A percentile compares a stretch with the other conserved stretches of the same genome.
These are phyloP conservation scores for Melipona bicolor DNA, from an alignment of 2,888 invertebrate species.

Conservation along the genomic window DNA sequence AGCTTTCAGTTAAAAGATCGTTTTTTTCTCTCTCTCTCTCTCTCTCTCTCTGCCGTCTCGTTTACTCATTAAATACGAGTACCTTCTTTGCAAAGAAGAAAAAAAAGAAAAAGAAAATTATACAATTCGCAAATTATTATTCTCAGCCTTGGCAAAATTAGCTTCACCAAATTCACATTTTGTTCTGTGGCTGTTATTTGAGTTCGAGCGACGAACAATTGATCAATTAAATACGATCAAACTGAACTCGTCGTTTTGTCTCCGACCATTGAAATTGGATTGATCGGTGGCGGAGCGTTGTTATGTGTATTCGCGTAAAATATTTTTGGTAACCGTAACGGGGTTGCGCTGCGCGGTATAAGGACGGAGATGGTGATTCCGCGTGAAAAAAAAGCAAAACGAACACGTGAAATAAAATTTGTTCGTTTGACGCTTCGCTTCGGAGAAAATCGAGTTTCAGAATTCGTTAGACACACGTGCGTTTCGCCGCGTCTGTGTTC, in stretches of 20 bases:
- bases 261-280: not conserved
- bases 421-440: slow-evolving; percentile 7
- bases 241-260: not conserved
- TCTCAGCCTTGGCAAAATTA: no score
- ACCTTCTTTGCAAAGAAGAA: no score
- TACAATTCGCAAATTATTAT: no score
- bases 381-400: not conserved
- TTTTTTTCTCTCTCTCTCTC: not conserved
- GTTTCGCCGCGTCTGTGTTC: not conserved
- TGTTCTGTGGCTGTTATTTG: not conserved
- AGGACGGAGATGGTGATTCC: not conserved
- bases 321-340: not conserved
- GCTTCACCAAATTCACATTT: not conserved
- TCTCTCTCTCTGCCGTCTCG: not conserved
- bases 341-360: not conserved
- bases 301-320: not conserved
- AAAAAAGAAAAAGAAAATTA: no score
- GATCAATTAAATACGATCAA: not conserved
- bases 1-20: slow-evolving; percentile 8
- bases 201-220: not conserved
- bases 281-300: not conserved
- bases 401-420: slow-evolving; percentile 2
- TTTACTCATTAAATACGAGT: not conserved
- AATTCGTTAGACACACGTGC: slow-evolving; percentile 5
- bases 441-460: slow-evolving; percentile 1